Conservation (phyloP, 2,113 vertebrate species). For the Gnathonemus longibarbis region DNA sequence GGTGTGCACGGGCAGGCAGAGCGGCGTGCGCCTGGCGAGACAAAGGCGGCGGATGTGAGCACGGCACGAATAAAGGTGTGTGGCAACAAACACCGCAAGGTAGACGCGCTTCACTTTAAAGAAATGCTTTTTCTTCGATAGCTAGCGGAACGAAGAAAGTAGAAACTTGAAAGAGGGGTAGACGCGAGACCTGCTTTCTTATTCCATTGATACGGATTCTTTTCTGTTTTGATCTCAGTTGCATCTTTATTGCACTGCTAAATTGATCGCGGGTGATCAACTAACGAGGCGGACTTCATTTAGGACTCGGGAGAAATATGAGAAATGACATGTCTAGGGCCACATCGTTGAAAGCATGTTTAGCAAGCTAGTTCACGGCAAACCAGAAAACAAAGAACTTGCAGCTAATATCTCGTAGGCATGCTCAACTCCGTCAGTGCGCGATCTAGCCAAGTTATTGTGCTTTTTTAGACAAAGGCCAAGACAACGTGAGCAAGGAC, state of each 20-base stretch:
- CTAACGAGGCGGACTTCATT: neutral
- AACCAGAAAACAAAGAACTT: constrained; percentile 13
- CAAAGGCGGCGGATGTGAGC: constrained; percentile 60
- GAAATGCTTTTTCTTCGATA: neutral
- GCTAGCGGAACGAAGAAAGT: neutral
- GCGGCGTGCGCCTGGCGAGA: constrained; percentile 66
- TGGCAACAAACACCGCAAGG: neutral
- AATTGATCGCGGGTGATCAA: neutral
- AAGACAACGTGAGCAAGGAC: constrained; percentile 62
- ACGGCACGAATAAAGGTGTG: constrained; percentile 23
- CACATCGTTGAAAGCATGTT: neutral
- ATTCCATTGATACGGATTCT: neutral
- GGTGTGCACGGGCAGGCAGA: constrained; percentile 55
- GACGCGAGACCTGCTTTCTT: neutral
- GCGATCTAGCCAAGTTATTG: constrained; percentile 26
- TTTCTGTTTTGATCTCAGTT: neutral
- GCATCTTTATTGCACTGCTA: constrained; percentile 25
- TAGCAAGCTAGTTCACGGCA: neutral
- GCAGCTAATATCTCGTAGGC: neutral
- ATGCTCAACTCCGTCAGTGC: neutral
- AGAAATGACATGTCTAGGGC: neutral
- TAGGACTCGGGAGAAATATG: neutral
- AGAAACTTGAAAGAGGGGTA: neutral
- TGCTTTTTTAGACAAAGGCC: constrained; percentile 67
- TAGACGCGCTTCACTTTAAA: neutral